Evolutionary conservation across 2,113 vertebrate genomes (phyloP).

Genomic region (Hystrix cristata): DNA sequence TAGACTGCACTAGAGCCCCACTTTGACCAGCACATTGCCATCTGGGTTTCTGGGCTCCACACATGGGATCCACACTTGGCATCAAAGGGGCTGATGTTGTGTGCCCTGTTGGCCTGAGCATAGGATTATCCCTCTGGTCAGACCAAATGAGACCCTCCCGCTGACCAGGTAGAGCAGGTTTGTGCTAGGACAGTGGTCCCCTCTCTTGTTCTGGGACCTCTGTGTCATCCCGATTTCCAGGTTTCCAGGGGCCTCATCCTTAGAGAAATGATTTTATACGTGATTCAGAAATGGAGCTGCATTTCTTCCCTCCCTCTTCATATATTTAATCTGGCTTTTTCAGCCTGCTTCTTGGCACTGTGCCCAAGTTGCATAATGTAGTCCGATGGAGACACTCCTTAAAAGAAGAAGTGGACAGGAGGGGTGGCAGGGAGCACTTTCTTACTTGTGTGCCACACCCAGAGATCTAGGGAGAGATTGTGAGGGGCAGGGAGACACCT

Average conservation of each 20-base stretch:
- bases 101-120: background rate
- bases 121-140: background rate
- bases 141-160: background rate
- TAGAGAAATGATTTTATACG: background rate
- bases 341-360: conserved; percentile 5
- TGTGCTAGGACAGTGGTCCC: background rate
- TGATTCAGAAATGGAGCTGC: background rate
- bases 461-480: background rate
- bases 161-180: background rate
- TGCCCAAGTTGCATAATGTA: conserved; percentile 32
- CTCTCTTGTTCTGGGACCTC: background rate
- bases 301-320: background rate
- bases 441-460: background rate
- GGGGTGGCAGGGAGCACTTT: background rate
- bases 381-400: conserved; percentile 58
- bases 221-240: too few species aligned
- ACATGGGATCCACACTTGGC: background rate
- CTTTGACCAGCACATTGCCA: background rate
- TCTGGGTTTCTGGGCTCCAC: background rate
- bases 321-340: background rate
- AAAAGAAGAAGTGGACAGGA: background rate
- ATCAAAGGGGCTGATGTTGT: background rate
- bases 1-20: background rate
- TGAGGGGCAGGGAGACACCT: background rate
- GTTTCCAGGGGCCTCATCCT: background rate